Evolutionary conservation across 1,140 invertebrate species (phyloP).

Genomic region (Lasioglossum baleicum): DNA sequence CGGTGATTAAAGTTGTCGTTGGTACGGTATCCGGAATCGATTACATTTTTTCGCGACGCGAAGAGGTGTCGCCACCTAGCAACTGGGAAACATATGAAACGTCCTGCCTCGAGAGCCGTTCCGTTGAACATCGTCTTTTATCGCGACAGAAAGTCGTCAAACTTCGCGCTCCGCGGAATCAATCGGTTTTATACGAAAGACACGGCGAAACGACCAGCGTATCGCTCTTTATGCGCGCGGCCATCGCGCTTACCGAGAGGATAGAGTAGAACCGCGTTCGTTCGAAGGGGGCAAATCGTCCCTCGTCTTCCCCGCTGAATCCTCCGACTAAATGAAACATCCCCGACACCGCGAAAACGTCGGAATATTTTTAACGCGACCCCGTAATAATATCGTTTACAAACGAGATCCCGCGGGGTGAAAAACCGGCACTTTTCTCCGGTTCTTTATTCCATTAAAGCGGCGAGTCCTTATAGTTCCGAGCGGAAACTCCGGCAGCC

Average conservation of each 20-base stretch:
- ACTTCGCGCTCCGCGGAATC: background rate
- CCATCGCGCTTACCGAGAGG: background rate
- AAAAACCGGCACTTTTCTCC: slow-evolving; percentile 14
- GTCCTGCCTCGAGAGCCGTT: no score
- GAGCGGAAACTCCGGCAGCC: slow-evolving; percentile 18
- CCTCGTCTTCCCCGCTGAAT: slow-evolving; percentile 27
- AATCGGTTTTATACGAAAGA: slow-evolving; percentile 1
- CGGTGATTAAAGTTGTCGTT: background rate
- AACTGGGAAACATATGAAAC: slow-evolving; percentile 21
- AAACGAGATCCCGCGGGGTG: slow-evolving; percentile 26
- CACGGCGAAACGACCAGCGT: slow-evolving; percentile 11
- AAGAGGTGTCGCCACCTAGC: background rate
- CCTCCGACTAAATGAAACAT: slow-evolving; percentile 42
- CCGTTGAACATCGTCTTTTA: no score
- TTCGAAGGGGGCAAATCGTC: slow-evolving; percentile 17
- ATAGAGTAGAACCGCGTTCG: background rate
- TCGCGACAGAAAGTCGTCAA: background rate
- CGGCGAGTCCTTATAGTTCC: slow-evolving; percentile 24
- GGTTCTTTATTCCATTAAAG: slow-evolving; percentile 43
- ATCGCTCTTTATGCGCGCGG: slow-evolving; percentile 9
- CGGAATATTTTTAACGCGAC: slow-evolving; percentile 43
- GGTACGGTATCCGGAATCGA: background rate
- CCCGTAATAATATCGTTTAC: slow-evolving; percentile 51
- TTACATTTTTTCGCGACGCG: no score
- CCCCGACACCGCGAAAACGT: background rate